Conservation (phyloP, 2,888 invertebrate species). For the Xiphydria camelus region DNA sequence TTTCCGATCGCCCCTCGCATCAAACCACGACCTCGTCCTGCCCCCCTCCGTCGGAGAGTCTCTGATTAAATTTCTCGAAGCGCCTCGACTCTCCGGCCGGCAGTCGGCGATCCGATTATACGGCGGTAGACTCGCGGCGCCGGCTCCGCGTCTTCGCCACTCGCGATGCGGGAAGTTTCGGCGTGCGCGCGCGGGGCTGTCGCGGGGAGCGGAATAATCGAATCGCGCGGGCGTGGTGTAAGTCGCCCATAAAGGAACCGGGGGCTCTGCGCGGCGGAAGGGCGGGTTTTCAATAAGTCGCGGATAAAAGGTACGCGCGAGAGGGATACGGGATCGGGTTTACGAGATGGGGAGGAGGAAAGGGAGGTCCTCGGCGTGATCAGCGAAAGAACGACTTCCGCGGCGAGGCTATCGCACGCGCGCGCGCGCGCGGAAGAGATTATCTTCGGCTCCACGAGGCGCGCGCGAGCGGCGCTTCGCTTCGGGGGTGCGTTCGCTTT, state of each 20-base stretch:
- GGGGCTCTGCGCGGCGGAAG: neutral
- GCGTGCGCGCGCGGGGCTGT: neutral
- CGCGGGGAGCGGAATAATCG: slow-evolving; percentile 4
- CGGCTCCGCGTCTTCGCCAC: neutral
- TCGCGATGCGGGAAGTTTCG: neutral
- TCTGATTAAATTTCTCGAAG: slow-evolving; percentile 23
- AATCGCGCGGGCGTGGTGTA: no score
- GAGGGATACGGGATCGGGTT: slow-evolving; percentile 14
- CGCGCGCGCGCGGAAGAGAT: no score
- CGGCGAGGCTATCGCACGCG: no score
- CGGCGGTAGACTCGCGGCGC: slow-evolving; percentile 9
- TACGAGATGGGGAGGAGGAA: no score
- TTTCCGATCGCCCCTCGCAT: slow-evolving; percentile 28
- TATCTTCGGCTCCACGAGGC: no score
- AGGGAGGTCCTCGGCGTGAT: no score
- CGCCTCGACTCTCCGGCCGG: slow-evolving; percentile 6
- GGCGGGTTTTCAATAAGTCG: slow-evolving; percentile 18
- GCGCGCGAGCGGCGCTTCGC: no score
- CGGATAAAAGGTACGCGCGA: slow-evolving; percentile 7
- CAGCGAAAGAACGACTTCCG: no score
- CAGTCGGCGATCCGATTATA: slow-evolving; percentile 9
- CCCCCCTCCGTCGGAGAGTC: slow-evolving; percentile 20
- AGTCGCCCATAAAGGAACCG: neutral
- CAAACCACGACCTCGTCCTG: slow-evolving; percentile 33
- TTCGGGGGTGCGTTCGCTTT: no score